Conservation (phyloP, 1,140 invertebrate species). For the Sogatella furcifera region DNA sequence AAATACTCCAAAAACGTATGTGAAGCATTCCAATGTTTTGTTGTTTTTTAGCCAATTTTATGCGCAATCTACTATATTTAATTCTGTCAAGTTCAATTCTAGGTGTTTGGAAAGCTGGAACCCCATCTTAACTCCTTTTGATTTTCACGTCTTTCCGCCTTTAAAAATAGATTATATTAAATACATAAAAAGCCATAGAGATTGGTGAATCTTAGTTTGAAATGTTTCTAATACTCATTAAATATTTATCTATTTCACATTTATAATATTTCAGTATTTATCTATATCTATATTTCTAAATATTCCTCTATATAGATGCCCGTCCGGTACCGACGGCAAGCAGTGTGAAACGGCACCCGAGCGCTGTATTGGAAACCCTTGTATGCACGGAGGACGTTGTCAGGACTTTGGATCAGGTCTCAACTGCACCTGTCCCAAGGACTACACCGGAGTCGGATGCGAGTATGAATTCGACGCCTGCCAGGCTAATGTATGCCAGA, state of each 20-base stretch:
- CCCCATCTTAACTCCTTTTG: too few species aligned
- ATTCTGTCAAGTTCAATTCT: too few species aligned
- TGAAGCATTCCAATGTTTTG: too few species aligned
- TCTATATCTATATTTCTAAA: too few species aligned
- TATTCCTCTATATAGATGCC: conserved; percentile 46
- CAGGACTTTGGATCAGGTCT: conserved; percentile 90
- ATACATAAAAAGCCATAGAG: too few species aligned
- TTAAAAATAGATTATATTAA: too few species aligned
- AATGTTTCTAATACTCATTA: background rate
- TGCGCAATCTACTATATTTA: too few species aligned
- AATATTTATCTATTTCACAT: too few species aligned
- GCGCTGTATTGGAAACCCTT: conserved; percentile 89
- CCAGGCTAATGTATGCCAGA: conserved; percentile 75
- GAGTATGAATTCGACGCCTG: conserved; percentile 91
- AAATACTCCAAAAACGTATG: too few species aligned
- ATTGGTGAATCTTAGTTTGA: background rate
- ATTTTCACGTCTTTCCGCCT: background rate
- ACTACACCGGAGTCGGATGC: conserved; percentile 80
- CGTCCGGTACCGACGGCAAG: conserved; percentile 87
- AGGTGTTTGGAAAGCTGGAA: too few species aligned
- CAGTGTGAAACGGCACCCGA: conserved; percentile 91
- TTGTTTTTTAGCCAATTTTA: too few species aligned
- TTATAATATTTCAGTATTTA: too few species aligned
- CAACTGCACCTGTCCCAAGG: conserved; percentile 81
- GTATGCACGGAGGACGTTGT: conserved; percentile 88